These are phyloP conservation scores for Vireo griseus DNA, from an alignment of 2,797 vertebrate species.

Conservation along the genomic window DNA sequence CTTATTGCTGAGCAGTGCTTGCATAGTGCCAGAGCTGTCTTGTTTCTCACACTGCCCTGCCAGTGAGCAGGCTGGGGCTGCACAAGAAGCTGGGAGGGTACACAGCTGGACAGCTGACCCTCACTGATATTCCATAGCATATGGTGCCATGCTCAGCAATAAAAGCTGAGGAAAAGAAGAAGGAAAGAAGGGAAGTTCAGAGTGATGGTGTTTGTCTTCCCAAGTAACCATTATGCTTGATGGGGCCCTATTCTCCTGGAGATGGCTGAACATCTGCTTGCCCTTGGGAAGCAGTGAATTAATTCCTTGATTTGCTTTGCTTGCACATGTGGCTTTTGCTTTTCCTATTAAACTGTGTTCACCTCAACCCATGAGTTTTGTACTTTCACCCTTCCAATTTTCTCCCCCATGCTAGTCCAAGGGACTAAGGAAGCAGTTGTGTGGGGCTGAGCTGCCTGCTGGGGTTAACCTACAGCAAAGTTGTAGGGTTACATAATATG, in stretches of 20 bases:
- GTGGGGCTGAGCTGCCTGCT: not conserved
- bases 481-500: not conserved
- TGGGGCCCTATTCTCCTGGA: not conserved
- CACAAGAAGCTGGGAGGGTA: not conserved
- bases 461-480: not conserved
- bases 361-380: not conserved
- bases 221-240: not conserved
- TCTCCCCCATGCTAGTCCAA: not conserved
- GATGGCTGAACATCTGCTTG: not conserved
- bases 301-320: not conserved
- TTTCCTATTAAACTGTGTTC: not conserved
- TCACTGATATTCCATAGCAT: not conserved
- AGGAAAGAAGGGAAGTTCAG: not conserved
- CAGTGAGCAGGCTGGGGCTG: not conserved
- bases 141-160: not conserved
- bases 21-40: not conserved
- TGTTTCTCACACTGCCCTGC: not conserved
- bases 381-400: not conserved
- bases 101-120: not conserved
- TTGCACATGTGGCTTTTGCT: not conserved
- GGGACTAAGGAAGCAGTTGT: fast-evolving
- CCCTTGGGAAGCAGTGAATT: fast-evolving
- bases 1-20: not conserved
- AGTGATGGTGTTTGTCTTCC: not conserved
- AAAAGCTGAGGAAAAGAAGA: not conserved